Conservation (phyloP, 30 jellyfish, hydroid and myxozoan genomes). For the Pseudorhiza aurosa region DNA sequence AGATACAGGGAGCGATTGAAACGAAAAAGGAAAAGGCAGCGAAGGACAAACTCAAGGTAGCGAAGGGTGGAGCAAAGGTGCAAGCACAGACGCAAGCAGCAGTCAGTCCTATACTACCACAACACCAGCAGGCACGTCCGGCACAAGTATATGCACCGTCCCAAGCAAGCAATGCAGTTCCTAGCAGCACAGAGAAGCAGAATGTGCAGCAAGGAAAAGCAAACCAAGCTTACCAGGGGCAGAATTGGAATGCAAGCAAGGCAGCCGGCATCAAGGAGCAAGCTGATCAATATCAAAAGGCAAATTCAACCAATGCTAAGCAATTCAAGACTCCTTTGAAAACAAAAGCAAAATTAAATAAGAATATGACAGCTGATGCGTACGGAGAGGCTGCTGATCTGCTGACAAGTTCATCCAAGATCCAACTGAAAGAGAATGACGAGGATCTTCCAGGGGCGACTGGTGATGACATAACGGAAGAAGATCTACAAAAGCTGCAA, state of each 20-base stretch:
- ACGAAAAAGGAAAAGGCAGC: background rate
- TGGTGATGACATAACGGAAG: constrained; percentile 81
- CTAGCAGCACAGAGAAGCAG: constrained; percentile 8
- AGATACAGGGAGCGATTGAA: constrained; percentile 6
- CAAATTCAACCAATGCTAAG: background rate
- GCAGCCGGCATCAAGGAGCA: constrained; percentile 5
- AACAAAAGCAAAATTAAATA: constrained; percentile 4
- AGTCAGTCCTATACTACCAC: background rate
- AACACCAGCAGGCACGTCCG: constrained; percentile 14
- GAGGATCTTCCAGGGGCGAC: constrained; percentile 80
- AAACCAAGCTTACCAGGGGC: constrained; percentile 3
- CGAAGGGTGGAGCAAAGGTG: constrained; percentile 14
- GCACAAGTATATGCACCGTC: constrained; percentile 25
- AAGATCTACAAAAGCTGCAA: constrained; percentile 75
- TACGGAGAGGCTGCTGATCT: constrained; percentile 87
- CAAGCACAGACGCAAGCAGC: background rate
- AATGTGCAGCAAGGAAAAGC: constrained; percentile 1
- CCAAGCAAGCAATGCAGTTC: constrained; percentile 3
- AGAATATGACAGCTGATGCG: constrained; percentile 9
- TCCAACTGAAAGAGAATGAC: constrained; percentile 61
- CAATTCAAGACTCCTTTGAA: background rate
- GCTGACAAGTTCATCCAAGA: constrained; percentile 68
- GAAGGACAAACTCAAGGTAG: background rate
- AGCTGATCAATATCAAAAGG: background rate
- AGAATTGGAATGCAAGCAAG: background rate